Evolutionary conservation across 2,113 vertebrate species (phyloP), one percentile per base, ranked within the genome.

Genomic region (Hyla sarda): DNA sequence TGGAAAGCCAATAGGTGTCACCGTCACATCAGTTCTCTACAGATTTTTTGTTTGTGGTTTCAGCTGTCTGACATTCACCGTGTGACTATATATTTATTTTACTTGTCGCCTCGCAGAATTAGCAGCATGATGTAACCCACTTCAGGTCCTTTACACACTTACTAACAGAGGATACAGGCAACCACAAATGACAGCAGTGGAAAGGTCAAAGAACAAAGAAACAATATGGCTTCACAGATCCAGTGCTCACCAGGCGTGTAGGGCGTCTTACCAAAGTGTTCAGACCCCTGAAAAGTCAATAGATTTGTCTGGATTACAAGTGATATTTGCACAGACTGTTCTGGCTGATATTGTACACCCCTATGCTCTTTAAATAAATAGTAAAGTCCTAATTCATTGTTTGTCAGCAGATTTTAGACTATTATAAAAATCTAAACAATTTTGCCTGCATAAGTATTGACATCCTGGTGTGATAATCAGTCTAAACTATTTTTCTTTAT

Each of bases 1-100:
- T 12, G 37, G 25, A 67, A n/a, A 52, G 47, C 82, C 82, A 56
- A 73, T 69, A 83, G 82, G 52, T 83, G 82, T 83, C 82, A 52
- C 67, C 48, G 32, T 83, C 71, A 83, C 67, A 72, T 54, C 67
- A 83, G 67, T 54, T 58, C 77, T 60, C 6, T 60, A 17, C 54
- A 13, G 32, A 34, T 34, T 19, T 34, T 34, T 9, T 69, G 14
- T 69, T 69, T 21, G 30, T 69, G 65, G 65, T 34, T 69, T 34
- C 65, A 8, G 32, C 9, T 69, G n/a, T 30, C 2, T 69, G 65
- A 34, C 65, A 69, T 69, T 34, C 32, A 34, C 14, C 2, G 5
- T 10, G 32, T 34, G 65, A 69, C 65, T 19, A 1, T 60, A 34
- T 69, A 67, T 32, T 67, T 67, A 67, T 67, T 67, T 67, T 67